Base-by-base conservation (phyloP, 2,797 vertebrate species). In the Sebastes taczanowskii region DNA sequence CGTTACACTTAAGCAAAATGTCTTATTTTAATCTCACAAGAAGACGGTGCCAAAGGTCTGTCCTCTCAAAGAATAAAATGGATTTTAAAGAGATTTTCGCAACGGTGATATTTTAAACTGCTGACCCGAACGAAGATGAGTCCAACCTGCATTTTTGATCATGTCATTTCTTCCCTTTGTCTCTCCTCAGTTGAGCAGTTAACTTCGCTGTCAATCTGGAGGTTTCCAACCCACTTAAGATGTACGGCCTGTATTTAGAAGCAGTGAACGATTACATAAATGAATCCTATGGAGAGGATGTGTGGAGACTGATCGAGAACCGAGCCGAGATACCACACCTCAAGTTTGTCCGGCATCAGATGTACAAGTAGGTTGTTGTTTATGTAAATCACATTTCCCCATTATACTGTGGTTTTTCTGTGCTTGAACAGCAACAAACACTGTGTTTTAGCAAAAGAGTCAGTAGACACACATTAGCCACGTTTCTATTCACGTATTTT, bases 191-290 rank as follows among this genome's bases (percentile, higher is more conserved):
- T 30, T 81, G 16, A 87, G 80, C 82, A 85, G 91, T 91, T 89
- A 84, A 91, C 34, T 46, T 38, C 22, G 86, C 64, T 71, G 80
- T 67, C 84, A 75, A 14, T 69, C 72, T 84, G 90, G 90, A 92
- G 89, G 90, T 89, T 9, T 77, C 74, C 67, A 83, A 76, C 86
- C 92, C 91, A 71, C 91, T 93, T 60, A 96, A 94, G 90, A 96
- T 96, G 95, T 95, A 96, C 80, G 95, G 95, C 78, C 92, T 96
- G 89, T 96, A 96, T 63, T 66, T 96, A 82, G 95, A 96, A 92
- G 95, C 95, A 13, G 95, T 95, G 52, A 96, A 95, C 62, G 93
- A 96, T 81, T 96, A 96, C 88, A 96, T 96, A 34, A 96, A 95
- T 9, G 95, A 96, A 73, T 95, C 95, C 34, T 96, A 96, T 4